Percentiles rank a stretch among this genome's conserved stretches.
Conservation (phyloP, 53 echinoderm and acorn worm genomes). For the Mesocentrotus franciscanus region DNA sequence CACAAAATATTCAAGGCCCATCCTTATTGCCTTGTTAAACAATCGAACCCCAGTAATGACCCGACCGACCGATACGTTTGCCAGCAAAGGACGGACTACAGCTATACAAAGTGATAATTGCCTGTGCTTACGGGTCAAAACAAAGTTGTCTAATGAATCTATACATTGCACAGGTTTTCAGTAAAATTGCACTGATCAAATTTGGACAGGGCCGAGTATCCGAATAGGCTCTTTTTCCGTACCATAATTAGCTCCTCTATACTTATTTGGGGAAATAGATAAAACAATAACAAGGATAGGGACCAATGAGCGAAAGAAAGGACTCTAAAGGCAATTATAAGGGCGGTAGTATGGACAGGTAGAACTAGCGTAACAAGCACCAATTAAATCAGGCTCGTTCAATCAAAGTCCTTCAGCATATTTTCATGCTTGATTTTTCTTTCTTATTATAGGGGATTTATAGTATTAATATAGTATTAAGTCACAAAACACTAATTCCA, state of each 20-base stretch:
- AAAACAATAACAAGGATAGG: background rate
- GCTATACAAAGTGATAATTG: background rate
- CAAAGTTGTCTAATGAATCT: slow-evolving; percentile 2
- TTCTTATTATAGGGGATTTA: background rate
- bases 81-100: background rate
- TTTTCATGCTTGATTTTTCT: background rate
- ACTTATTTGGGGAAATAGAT: background rate
- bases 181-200: background rate
- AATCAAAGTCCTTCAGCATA: background rate
- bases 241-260: background rate
- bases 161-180: background rate
- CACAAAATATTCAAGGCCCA: background rate
- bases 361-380: background rate
- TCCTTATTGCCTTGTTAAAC: slow-evolving; percentile 18
- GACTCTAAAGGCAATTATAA: background rate
- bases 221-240: background rate
- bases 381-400: background rate
- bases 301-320: background rate
- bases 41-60: background rate
- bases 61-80: background rate
- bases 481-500: too few species aligned
- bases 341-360: background rate
- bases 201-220: background rate
- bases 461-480: too few species aligned
- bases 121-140: background rate